phyloP scores from a whole-genome alignment of 2,888 invertebrate species.

The Mimachlamys varia region DNA sequence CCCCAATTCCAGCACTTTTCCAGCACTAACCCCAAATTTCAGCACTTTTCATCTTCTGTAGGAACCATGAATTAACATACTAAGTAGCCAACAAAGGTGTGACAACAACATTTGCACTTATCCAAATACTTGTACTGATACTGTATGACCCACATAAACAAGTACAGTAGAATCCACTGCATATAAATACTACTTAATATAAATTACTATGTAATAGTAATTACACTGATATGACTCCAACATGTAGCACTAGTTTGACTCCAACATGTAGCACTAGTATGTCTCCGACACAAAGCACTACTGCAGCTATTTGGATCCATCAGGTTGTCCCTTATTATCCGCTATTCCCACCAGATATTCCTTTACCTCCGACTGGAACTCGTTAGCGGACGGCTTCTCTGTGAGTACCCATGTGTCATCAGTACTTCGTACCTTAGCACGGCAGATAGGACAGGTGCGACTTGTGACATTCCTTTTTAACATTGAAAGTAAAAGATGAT shows the following conservation, averaged over 20 bases:
- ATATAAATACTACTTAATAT: no score
- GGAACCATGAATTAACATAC: no score
- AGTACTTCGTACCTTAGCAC: constrained; percentile 85
- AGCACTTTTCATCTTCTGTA: no score
- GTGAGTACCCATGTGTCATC: constrained; percentile 83
- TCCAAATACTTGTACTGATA: background rate
- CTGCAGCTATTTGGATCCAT: background rate
- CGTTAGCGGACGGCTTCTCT: constrained; percentile 75
- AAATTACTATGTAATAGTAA: no score
- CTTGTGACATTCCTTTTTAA: constrained; percentile 86
- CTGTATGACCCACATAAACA: no score
- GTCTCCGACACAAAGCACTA: background rate
- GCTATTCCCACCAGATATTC: constrained; percentile 77
- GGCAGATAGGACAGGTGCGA: constrained; percentile 88
- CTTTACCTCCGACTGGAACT: constrained; percentile 76
- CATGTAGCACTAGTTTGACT: background rate
- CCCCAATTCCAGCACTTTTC: no score
- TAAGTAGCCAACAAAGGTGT: no score
- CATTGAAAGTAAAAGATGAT: background rate
- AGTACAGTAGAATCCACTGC: no score
- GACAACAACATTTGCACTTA: no score
- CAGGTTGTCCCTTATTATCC: constrained; percentile 62
- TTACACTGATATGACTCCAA: background rate
- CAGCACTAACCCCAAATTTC: no score
- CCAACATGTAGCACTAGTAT: background rate